Evolutionary conservation across 1,140 invertebrate genomes (phyloP).

Genomic region (Ceratosolen fusciceps): DNA sequence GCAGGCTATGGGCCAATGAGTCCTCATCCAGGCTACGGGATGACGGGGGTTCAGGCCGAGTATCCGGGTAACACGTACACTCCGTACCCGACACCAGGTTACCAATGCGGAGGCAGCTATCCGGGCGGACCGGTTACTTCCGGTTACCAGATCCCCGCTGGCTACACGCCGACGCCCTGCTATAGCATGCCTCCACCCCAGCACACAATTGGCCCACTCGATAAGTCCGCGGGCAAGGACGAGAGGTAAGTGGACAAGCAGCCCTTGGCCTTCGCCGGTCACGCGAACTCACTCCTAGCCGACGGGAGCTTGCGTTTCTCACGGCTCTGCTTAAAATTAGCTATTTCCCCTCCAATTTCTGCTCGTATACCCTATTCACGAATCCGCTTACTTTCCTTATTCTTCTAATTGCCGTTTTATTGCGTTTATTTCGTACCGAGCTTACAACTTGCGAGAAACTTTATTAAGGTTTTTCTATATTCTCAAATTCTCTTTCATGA

Average conservation of each 20-base stretch:
- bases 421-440: too few species aligned
- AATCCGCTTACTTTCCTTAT: too few species aligned
- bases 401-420: too few species aligned
- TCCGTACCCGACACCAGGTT: conserved; percentile 76
- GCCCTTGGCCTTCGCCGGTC: conserved; percentile 3
- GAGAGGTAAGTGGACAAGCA: conserved; percentile 78
- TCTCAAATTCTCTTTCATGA: too few species aligned
- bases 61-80: conserved; percentile 83
- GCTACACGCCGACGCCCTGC: conserved; percentile 81
- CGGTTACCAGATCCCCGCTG: conserved; percentile 76
- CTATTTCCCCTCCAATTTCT: not conserved
- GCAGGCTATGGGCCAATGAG: conserved; percentile 85
- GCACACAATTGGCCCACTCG: conserved; percentile 78
- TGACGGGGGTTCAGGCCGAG: conserved; percentile 81
- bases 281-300: not conserved
- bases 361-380: not conserved
- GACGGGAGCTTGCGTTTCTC: not conserved
- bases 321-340: not conserved
- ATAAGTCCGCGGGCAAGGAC: conserved; percentile 80
- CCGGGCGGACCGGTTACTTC: conserved; percentile 76
- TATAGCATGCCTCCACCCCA: conserved; percentile 89
- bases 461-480: too few species aligned
- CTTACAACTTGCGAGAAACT: too few species aligned
- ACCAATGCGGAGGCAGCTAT: conserved; percentile 76
- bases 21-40: conserved; percentile 86